phyloP scores from a whole-genome alignment of 2,888 invertebrate species.

The Macaria notata region DNA sequence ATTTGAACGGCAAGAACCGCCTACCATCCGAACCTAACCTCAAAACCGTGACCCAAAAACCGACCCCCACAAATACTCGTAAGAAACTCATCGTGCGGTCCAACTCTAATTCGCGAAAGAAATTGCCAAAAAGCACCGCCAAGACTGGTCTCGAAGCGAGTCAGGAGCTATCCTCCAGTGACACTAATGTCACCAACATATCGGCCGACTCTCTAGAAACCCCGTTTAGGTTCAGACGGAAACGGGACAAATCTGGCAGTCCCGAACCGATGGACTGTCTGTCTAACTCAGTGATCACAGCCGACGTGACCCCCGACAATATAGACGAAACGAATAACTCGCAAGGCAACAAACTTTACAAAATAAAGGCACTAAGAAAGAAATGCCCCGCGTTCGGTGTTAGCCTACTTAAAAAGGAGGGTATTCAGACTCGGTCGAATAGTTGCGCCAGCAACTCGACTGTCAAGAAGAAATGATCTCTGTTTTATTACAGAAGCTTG shows the following conservation, averaged over 20 bases:
- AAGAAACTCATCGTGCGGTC: slow-evolving; percentile 73
- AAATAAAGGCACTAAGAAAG: slow-evolving; percentile 74
- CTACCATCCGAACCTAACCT: slow-evolving; percentile 69
- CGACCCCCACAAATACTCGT: slow-evolving; percentile 48
- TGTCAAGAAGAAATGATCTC: slow-evolving; percentile 79
- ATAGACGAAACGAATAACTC: slow-evolving; percentile 73
- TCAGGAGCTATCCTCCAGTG: slow-evolving; percentile 75
- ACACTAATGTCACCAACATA: slow-evolving; percentile 75
- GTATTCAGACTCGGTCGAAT: slow-evolving; percentile 73
- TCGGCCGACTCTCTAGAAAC: slow-evolving; percentile 73
- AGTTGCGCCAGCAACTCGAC: slow-evolving; percentile 67
- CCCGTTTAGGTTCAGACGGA: slow-evolving; percentile 71
- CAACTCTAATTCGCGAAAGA: slow-evolving; percentile 69
- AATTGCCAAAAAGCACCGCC: slow-evolving; percentile 62
- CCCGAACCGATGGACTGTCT: slow-evolving; percentile 77
- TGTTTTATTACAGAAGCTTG: slow-evolving; percentile 38
- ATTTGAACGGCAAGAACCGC: slow-evolving; percentile 72
- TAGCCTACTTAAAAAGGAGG: slow-evolving; percentile 69
- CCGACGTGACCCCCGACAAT: slow-evolving; percentile 72
- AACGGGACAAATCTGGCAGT: slow-evolving; percentile 71
- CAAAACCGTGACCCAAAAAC: slow-evolving; percentile 54
- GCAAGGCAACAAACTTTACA: slow-evolving; percentile 75
- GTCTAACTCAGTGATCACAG: slow-evolving; percentile 65
- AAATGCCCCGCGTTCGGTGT: slow-evolving; percentile 72
- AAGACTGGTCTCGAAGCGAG: slow-evolving; percentile 58